Evolutionary conservation across 2,113 vertebrate species (phyloP).

Genomic region (Tragelaphus scriptus): DNA sequence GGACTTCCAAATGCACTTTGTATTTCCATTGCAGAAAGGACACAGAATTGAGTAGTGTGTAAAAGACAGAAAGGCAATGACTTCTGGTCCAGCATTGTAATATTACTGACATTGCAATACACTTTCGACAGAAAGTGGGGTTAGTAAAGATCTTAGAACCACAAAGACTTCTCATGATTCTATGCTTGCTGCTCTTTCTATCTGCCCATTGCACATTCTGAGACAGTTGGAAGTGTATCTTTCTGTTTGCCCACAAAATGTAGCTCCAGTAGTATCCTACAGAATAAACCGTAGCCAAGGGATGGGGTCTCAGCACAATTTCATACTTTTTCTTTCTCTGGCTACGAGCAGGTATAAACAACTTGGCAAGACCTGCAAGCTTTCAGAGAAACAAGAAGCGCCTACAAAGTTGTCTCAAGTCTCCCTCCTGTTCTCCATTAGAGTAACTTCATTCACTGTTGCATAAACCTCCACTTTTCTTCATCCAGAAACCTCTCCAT

Average conservation of each 20-base stretch:
- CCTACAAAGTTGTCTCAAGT: background rate
- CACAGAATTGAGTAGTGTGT: background rate
- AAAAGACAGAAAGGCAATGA: background rate
- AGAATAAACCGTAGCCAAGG: background rate
- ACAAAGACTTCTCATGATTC: background rate
- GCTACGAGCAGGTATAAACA: background rate
- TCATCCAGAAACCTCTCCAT: background rate
- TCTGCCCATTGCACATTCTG: background rate
- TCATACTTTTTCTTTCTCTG: background rate
- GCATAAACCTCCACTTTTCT: background rate
- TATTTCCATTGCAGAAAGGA: slow-evolving; percentile 18
- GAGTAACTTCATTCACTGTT: background rate
- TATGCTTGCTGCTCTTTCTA: background rate
- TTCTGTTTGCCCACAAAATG: background rate
- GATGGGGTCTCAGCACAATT: background rate
- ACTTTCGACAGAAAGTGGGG: background rate
- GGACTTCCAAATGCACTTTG: slow-evolving; percentile 46
- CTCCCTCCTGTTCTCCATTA: background rate
- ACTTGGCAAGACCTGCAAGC: background rate
- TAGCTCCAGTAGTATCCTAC: background rate
- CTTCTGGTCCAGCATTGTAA: background rate
- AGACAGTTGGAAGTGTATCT: background rate
- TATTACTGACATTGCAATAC: background rate
- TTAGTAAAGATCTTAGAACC: background rate
- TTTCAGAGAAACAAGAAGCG: background rate